Percentiles rank a stretch among this genome's conserved stretches.
Conservation (phyloP, 2,113 vertebrate species). For the Picathartes gymnocephalus region DNA sequence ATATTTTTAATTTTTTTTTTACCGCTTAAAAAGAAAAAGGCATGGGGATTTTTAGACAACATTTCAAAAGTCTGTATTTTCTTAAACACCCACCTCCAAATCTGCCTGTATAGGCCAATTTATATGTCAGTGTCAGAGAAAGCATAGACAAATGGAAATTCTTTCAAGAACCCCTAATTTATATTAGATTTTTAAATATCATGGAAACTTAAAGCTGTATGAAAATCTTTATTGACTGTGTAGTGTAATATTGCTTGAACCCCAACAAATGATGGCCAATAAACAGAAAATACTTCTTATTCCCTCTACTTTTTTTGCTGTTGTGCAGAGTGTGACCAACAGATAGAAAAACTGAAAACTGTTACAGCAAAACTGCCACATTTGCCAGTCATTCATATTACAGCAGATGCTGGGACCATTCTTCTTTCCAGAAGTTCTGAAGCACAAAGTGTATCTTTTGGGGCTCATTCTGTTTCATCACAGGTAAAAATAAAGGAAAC, state of each 20-base stretch:
- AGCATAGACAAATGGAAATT: not conserved
- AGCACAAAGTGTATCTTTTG: constrained; percentile 48
- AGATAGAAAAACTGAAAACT: constrained; percentile 45
- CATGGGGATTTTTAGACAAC: not conserved
- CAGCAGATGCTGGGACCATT: constrained; percentile 19
- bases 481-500: constrained; percentile 67
- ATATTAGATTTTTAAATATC: not conserved
- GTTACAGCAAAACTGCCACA: constrained; percentile 43
- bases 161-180: not conserved
- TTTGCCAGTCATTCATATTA: not conserved
- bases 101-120: not conserved
- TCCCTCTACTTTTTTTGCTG: not conserved
- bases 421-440: constrained; percentile 73
- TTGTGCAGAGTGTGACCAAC: constrained; percentile 52
- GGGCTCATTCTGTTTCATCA: constrained; percentile 39
- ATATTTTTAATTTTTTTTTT: not conserved
- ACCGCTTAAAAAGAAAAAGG: not conserved
- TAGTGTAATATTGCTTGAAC: not conserved
- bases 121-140: not conserved
- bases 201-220: not conserved
- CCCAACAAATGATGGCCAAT: not conserved
- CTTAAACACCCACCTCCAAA: not conserved
- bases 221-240: not conserved
- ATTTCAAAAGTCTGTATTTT: not conserved
- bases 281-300: not conserved